Base-by-base conservation (phyloP, 2,113 vertebrate genomes). In the Lucifuga dentata region DNA sequence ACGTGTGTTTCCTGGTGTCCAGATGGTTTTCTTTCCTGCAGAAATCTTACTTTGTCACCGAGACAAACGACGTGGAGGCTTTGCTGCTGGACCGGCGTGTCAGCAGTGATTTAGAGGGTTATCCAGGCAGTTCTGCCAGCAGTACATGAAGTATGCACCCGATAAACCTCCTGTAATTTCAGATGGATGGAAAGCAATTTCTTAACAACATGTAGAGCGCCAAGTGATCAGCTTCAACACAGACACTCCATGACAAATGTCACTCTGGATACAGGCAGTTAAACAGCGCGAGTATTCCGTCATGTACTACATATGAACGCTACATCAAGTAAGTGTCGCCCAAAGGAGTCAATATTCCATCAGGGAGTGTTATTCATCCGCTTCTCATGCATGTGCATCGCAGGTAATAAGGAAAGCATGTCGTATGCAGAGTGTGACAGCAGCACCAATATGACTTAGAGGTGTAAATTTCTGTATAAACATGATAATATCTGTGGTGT, bases 41-140 rank as follows among this genome's bases (percentile, higher is more conserved):
- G 38, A 65, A 79, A 74, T 68, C 55, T 12, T 38, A 77, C 36
- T 84, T 83, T 68, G 48, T 73, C 78, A 81, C 35, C 13, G 23
- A 38, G 56, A 59, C 49, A 64, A 74, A 74, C 77, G 50, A 58
- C 13, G 1, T 52, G 35, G n/a, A 76, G 65, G 38, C 49, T 78
- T 51, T 41, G 40, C 56, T 61, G 36, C 24, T 63, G 16, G 41
- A 71, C 36, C 44, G 7, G 49, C 52, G 46, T 78, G 73, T 67
- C 78, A 71, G 41, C 29, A 39, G 26, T 83, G 81, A 90, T 88
- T 88, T 71, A 84, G 60, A 57, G 72, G 49, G 55, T 86, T 59
- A 73, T 69, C 39, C 67, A 45, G 38, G 41, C 52, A 52, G 17
- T 73, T 68, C 46, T 73, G 60, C 65, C 75, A 67, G 29, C 59